Conservation (phyloP, 2,797 vertebrate genomes). For the Urophycis tenuis region DNA sequence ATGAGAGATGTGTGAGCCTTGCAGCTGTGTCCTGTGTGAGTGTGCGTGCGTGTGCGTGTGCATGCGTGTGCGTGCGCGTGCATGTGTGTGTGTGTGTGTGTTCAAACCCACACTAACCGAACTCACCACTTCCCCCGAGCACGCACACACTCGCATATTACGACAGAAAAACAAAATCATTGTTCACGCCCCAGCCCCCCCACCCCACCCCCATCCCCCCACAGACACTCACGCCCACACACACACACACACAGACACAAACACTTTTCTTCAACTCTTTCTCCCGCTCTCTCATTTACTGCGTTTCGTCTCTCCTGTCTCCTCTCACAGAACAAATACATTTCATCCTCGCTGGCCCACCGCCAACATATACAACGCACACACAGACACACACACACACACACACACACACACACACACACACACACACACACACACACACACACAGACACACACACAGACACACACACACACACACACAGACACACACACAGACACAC, state of each 20-base stretch:
- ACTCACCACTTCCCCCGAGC: not conserved
- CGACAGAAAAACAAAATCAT: not conserved
- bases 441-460: no score
- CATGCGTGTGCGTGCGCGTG: not conserved
- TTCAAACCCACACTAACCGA: not conserved
- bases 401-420: no score
- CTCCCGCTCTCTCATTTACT: not conserved
- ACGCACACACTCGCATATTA: not conserved
- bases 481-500: no score
- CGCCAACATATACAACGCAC: constrained; percentile 14
- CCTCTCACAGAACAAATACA: not conserved
- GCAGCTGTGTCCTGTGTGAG: not conserved
- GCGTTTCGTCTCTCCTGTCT: not conserved
- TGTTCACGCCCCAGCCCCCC: not conserved
- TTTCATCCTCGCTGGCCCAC: constrained; percentile 14
- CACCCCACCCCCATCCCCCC: no score
- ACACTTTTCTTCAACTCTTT: not conserved
- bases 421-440: no score
- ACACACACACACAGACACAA: no score
- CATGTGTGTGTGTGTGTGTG: not conserved
- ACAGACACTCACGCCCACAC: no score
- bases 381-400: no score
- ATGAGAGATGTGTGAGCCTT: not conserved
- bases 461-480: no score
- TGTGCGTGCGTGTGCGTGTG: not conserved